A percentile compares a stretch with the other conserved stretches of the same genome.
phyloP scores from a whole-genome alignment of 2,797 vertebrate genomes.

The Astyanax mexicanus region DNA sequence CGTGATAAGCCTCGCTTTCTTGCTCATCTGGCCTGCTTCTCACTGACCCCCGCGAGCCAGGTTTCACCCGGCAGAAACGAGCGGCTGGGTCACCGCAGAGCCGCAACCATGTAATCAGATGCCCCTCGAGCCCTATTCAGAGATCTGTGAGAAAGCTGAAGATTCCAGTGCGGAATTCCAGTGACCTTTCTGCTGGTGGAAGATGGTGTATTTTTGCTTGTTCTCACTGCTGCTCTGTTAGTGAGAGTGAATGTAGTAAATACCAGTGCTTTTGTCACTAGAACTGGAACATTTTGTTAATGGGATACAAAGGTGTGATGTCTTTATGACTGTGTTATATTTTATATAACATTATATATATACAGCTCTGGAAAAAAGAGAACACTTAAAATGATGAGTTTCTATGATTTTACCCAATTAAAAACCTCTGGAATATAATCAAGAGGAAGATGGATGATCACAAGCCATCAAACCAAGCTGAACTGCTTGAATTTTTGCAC shows the following conservation, averaged over 20 bases:
- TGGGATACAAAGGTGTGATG: no score
- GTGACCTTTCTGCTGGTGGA: constrained; percentile 16
- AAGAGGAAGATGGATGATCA: no score
- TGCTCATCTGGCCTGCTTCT: constrained; percentile 41
- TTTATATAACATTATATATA: no score
- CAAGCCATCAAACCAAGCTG: no score
- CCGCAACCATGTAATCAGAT: constrained; percentile 40
- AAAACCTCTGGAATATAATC: no score
- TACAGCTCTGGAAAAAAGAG: no score
- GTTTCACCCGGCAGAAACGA: constrained; percentile 31
- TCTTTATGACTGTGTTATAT: no score
- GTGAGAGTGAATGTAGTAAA: neutral
- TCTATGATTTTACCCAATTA: no score
- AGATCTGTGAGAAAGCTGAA: constrained; percentile 33
- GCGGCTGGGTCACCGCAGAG: constrained; percentile 36
- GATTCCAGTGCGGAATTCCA: neutral
- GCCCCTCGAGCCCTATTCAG: constrained; percentile 17
- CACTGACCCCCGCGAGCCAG: constrained; percentile 17
- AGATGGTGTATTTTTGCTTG: neutral
- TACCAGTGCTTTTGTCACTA: no score
- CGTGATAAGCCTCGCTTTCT: constrained; percentile 49
- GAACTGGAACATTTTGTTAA: no score
- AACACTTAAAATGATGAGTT: no score
- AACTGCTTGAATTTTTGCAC: no score
- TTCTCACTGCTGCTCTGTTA: neutral